phyloP scores from a whole-genome alignment of 2,113 vertebrate genomes.

The Gavia stellata region DNA sequence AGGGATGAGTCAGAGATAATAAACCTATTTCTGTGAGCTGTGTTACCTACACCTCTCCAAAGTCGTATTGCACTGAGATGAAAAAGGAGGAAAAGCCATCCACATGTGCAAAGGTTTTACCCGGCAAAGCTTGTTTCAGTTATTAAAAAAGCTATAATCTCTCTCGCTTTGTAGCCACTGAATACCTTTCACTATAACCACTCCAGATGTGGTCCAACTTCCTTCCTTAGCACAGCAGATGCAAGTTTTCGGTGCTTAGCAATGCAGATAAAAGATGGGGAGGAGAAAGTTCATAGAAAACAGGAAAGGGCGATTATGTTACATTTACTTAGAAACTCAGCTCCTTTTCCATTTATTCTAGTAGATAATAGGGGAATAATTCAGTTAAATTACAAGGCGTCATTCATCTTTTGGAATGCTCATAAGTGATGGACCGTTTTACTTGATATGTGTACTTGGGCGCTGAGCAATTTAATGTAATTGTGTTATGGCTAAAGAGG shows the following conservation, averaged over 20 bases:
- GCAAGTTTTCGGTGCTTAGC: background rate
- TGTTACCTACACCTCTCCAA: background rate
- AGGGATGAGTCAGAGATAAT: background rate
- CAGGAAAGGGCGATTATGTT: constrained; percentile 14
- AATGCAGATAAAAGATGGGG: constrained; percentile 19
- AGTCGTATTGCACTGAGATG: background rate
- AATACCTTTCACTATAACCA: constrained; percentile 33
- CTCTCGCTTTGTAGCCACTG: constrained; percentile 1
- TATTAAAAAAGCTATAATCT: background rate
- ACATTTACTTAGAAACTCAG: constrained; percentile 16
- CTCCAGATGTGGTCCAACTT: constrained; percentile 40
- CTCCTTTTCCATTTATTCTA: constrained; percentile 19
- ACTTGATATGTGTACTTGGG: background rate
- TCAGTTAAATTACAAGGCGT: background rate
- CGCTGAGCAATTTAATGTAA: background rate
- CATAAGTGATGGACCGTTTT: background rate
- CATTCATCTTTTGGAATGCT: background rate
- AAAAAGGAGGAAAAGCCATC: background rate
- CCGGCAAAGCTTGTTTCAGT: background rate
- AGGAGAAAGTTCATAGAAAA: constrained; percentile 64
- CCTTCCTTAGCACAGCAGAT: constrained; percentile 47
- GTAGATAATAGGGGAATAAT: background rate
- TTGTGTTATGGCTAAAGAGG: background rate
- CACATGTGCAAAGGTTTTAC: background rate
- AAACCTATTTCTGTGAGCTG: background rate